Base-by-base conservation (phyloP, 2,797 vertebrate genomes). In the Alca torda region DNA sequence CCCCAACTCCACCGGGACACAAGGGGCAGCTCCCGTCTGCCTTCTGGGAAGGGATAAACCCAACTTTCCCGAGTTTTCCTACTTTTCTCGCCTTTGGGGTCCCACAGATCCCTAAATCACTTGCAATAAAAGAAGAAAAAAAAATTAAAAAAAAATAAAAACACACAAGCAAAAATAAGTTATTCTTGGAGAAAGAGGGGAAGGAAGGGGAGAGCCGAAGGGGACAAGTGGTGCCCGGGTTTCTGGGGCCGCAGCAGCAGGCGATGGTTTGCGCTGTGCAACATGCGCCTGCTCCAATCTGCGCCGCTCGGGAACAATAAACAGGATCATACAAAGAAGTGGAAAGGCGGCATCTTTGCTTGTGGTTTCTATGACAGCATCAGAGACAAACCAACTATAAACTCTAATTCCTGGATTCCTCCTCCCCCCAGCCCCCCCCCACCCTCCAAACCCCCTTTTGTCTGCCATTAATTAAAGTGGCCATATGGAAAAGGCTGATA, bases 401-500 rank as follows among this genome's bases (percentile, higher is more conserved):
- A 97, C 97, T 97, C 97, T 96, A 97, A 97, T 98, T 98, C 97
- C 97, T 89, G 93, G 96, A 95, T 97, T 76, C 61, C 96, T 26
- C 54, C 96, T 97, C 56, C 43, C 24, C 25, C 31, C 59, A n/a
- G n/a, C n/a, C 16, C 18, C 45, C 25, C 10, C 39, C 13, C 37
- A 9, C 37, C 37, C 8, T 31, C 30, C 56, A 7, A 87, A 24
- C 69, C 76, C 76, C 72, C 98, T 98, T 99, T 98, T 99, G 98
- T 98, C 98, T 98, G 96, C 96, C 97, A 96, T 97, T 98, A 99
- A 98, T 98, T 98, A 98, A 98, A 98, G 90, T 97, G 95, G 96
- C 98, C 98, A 98, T 98, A 98, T 98, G 97, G 98, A 98, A 98
- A 96, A 93, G 97, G 96, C 97, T 97, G 97, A 97, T 96, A 98